Base-by-base conservation (phyloP, 2,113 vertebrate genomes). In the Osmerus mordax region DNA sequence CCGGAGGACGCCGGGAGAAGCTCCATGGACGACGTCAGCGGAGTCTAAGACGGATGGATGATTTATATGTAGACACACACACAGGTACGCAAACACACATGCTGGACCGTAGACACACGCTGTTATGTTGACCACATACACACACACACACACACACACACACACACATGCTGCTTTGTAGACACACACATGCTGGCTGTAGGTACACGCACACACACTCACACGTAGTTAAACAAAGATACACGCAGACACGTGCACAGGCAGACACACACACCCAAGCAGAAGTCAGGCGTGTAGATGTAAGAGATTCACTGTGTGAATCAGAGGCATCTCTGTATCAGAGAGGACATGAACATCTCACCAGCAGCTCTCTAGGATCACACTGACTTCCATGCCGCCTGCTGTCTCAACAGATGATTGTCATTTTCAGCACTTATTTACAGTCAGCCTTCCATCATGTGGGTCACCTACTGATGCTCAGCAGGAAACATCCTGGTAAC, bases 1-100 rank as follows among this genome's bases (percentile, higher is more conserved):
- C 88, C 91, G 62, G 84, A 65, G 0, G 76, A 81, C 0, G 62
- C 70, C 68, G 81, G 74, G 15, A 77, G 81, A 52, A 4, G 1
- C 4, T 55, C 51, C 11, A 47, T 70, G 32, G 87, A 91, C 65
- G 78, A 83, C 5, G 13, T 76, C 71, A 88, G 92, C 75, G 74
- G 90, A 0, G 93, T 91, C n/a, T 90, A 79, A 87, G 15, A 52
- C 12, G 15, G 52, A 68, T 15, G 2, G 21, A 28, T 6, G 23
- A 7, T 63, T 63, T 29, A 63, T 12, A 16, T 28, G 21, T 28
- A 63, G 28, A 64, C 15, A 18, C 29, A 36, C 21, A 8, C 11
- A 25, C 19, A 19, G 15, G 55, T 18, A n/a, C 16, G 55, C 41
- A 47, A 47, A 47, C 41, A 56, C 41, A 56, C 55, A 18, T n/a